Percentiles rank a stretch among this genome's conserved stretches.
phyloP scores from a whole-genome alignment of 2,888 invertebrate species.

The Sturmia bella region DNA sequence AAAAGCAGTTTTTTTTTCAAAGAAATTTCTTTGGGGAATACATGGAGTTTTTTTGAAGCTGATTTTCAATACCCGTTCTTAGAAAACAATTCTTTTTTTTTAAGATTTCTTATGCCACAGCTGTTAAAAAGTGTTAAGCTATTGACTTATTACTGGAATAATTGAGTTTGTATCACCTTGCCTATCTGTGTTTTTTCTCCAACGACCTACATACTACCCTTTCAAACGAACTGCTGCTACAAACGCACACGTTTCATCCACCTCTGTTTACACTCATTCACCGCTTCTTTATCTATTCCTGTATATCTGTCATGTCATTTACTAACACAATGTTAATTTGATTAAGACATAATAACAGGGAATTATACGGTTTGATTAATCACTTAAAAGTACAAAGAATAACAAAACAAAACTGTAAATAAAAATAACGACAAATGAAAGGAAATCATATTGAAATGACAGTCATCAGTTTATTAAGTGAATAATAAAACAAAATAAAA shows the following conservation, averaged over 20 bases:
- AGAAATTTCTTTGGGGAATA: too few relatives aligned
- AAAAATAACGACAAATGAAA: neutral
- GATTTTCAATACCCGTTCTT: too few relatives aligned
- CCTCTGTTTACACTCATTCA: neutral
- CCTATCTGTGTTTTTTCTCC: neutral
- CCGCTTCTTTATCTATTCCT: neutral
- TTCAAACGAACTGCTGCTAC: slow-evolving; percentile 5
- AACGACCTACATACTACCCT: slow-evolving; percentile 55
- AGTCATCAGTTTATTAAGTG: too few relatives aligned
- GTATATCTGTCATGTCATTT: neutral
- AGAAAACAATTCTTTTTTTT: neutral
- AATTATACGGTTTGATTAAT: slow-evolving; percentile 66
- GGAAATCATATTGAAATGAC: neutral
- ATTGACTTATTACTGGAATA: slow-evolving; percentile 25
- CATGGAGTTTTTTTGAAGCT: too few relatives aligned
- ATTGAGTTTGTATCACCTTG: slow-evolving; percentile 33
- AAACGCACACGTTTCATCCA: neutral
- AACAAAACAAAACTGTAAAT: neutral
- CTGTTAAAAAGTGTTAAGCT: neutral
- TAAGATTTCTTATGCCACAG: neutral
- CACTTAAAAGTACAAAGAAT: slow-evolving; percentile 42
- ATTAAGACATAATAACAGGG: slow-evolving; percentile 46
- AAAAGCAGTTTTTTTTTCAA: neutral
- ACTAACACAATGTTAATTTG: slow-evolving; percentile 46
- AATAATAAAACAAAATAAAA: too few relatives aligned